phyloP scores from a whole-genome alignment of 2,888 invertebrate species.

The Morpho achilles region DNA sequence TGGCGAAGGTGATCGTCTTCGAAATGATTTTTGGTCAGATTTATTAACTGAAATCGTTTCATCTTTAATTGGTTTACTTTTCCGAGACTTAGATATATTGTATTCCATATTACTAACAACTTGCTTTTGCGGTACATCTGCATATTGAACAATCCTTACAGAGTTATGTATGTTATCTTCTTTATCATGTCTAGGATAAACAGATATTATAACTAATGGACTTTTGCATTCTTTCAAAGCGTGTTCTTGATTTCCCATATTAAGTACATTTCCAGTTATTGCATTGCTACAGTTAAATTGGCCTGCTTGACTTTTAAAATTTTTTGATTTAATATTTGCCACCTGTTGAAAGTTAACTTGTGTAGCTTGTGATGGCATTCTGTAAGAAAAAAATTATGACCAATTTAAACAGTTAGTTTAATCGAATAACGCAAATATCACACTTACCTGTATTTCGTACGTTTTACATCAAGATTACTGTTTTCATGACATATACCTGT shows the following conservation, averaged over 20 bases:
- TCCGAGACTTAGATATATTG: not conserved
- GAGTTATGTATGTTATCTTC: slow-evolving; percentile 27
- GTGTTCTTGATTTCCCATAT: slow-evolving; percentile 24
- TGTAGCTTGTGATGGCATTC: slow-evolving; percentile 38
- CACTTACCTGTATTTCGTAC: slow-evolving; percentile 2
- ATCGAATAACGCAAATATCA: too few relatives aligned
- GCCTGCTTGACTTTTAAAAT: slow-evolving; percentile 36
- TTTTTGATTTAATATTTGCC: slow-evolving; percentile 19
- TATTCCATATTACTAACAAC: slow-evolving; percentile 7
- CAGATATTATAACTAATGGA: slow-evolving; percentile 65
- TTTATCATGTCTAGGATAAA: slow-evolving; percentile 50
- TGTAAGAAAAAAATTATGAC: not conserved
- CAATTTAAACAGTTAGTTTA: too few relatives aligned
- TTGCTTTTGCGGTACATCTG: slow-evolving; percentile 15
- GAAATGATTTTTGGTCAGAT: not conserved
- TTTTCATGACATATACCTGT: slow-evolving; percentile 1
- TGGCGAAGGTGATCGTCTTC: slow-evolving; percentile 29
- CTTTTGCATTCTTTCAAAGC: slow-evolving; percentile 36
- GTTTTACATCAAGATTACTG: not conserved
- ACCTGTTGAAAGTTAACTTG: slow-evolving; percentile 48
- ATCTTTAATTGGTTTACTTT: not conserved
- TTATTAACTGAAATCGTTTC: not conserved
- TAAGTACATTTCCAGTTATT: slow-evolving; percentile 21
- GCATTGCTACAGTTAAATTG: slow-evolving; percentile 40
- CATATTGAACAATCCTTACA: slow-evolving; percentile 26